Evolutionary conservation across 2,797 vertebrate species (phyloP).

Genomic region (Halcyon badia): DNA sequence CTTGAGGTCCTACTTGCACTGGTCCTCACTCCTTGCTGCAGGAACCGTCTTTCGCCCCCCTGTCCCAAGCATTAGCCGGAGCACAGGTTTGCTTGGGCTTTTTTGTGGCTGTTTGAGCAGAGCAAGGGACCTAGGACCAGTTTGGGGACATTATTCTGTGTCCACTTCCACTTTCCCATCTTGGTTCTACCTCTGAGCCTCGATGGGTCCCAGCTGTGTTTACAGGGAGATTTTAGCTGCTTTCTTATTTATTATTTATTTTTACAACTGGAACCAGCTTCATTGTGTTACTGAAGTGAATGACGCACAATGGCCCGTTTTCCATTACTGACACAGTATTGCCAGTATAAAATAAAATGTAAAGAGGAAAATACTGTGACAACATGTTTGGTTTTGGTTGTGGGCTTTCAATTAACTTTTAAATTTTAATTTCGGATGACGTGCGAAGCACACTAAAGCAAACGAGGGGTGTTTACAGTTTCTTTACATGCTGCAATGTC

Average conservation of each 20-base stretch:
- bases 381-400: background rate
- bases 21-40: background rate
- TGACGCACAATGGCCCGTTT: background rate
- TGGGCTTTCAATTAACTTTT: background rate
- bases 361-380: background rate
- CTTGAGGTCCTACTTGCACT: background rate
- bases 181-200: slow-evolving; percentile 41
- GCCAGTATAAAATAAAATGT: slow-evolving; percentile 65
- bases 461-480: background rate
- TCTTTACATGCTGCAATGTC: background rate
- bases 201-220: background rate
- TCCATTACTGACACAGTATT: background rate
- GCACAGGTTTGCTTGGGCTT: background rate
- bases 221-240: slow-evolving; percentile 8
- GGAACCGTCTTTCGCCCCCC: background rate
- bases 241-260: slow-evolving; percentile 79
- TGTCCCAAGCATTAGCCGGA: background rate
- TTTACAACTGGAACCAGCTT: slow-evolving; percentile 73
- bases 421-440: background rate
- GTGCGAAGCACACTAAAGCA: background rate
- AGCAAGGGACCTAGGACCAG: background rate
- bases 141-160: background rate
- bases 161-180: background rate
- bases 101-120: background rate
- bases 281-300: slow-evolving; percentile 6